Base-by-base conservation (phyloP, 2,888 invertebrate genomes). In the Bibio marci region DNA sequence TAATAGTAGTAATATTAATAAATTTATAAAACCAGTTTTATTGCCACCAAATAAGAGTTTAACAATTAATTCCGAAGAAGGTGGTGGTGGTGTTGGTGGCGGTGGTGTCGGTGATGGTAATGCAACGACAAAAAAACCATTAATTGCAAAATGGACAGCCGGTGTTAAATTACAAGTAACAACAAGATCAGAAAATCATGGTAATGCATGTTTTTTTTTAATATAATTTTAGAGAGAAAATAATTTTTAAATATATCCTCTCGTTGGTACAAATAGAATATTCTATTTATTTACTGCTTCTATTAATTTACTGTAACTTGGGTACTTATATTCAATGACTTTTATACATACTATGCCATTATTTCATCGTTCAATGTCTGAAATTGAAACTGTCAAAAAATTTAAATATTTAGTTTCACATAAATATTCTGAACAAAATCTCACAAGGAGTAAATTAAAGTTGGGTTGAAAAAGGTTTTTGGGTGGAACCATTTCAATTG, bases 131-230 rank as follows among this genome's bases (percentile, higher is more conserved):
- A 69, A 68, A 46, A 70, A 68, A 48, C 76, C 76, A 15, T 59
- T 78, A 35, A 78, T 78, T 49, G 77, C 78, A 15, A 79, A 78
- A 55, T 67, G 71, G 61, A 74, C 76, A 53, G 71, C 73, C 11
- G 76, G 76, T 4, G 75, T 72, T n/a, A 76, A 72, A 53, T 54
- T 71, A 34, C 71, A 71, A 50, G 59, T 68, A 35, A 66, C 70
- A 15, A 67, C 69, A 47, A 61, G 69, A 56, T 71, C 72, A 46
- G 77, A 78, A 52, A 74, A 73, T 53, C 77, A 77, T 61, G 76
- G 77, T 76, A 59, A 60, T 55, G 49, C 41, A n/a, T n/a, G n/a
- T n/a, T n/a, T n/a, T n/a, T n/a, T n/a, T n/a, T n/a, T n/a, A n/a
- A n/a, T n/a, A n/a, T n/a, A n/a, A n/a, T n/a, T n/a, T n/a, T n/a